Base-by-base conservation (phyloP, 2,797 vertebrate genomes). In the Chaetodon trifasciatus region DNA sequence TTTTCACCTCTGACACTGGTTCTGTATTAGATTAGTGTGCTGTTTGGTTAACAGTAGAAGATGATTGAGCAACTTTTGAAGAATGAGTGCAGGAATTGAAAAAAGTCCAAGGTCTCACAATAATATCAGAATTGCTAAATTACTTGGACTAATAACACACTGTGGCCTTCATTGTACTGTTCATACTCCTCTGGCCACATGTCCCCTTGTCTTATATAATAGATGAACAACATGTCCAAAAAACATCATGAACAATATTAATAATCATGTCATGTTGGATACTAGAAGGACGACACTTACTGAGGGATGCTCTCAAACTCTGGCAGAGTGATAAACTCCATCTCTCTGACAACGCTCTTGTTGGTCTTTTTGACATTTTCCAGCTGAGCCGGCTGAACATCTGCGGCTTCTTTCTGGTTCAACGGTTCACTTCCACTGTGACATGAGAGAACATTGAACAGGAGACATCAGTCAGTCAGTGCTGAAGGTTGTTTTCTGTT, bases 271-370 rank as follows among this genome's bases (percentile, higher is more conserved):
- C 12, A 42, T 5, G 60, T 15, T 23, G 28, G n/a, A 55, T 8
- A 37, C 40, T 4, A 42, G 17, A 50, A 2, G 2, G 37, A 28
- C 9, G 47, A 19, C 40, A 94, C 95, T 94, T 77, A 96, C 95
- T 87, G 92, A 79, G 96, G 95, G 77, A 96, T 95, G 86, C 50
- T 72, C 46, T 95, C 94, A 79, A 94, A 96, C 85, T 96, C 95
- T 47, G 76, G 73, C 13, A 79, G 24, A 1, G 94, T 96, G 90
- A 96, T 88, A 1, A 91, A 81, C 55, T 88, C 89, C 82, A 96
- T 92, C 80, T 95, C 90, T 86, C 78, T 92, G 84, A 93, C 53
- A 8, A 35, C 65, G 64, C 15, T 80, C 61, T 79, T 91, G 23
- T 19, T 77, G 61, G 50, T 35, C 83, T 93, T 94, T 55, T 69